Evolutionary conservation across 2,797 vertebrate genomes (phyloP), one percentile per base, ranked within the genome.

Genomic region (Takifugu rubripes): DNA sequence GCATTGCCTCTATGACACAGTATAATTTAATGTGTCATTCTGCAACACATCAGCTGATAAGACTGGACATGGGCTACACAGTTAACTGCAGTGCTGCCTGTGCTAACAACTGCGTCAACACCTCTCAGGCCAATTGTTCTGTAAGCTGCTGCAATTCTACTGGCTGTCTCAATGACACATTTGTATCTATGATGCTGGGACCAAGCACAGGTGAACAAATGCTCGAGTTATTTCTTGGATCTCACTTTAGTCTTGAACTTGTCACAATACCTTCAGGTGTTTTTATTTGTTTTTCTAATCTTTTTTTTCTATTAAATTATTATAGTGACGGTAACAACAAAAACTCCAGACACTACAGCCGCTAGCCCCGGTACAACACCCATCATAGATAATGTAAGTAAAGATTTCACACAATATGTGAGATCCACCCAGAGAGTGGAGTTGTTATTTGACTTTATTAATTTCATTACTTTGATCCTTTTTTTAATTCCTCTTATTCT

Each of bases 61-160:
- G 68, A 59, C 51, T 74, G 48, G 27, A 77, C 54, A 78, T 52
- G 0, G 69, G 43, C 64, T 92, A 91, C 78, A 73, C n/a, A 0
- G 89, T 76, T 0, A 0, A 54, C 15, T 94, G 93, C 82, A 91
- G 70, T 43, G 25, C 36, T 0, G 12, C 49, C 0, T 96, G 93
- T 10, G 21, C 58, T 6, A 2, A 3, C 8, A 3, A 45, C 46
- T 89, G 84, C 6, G 2, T n/a, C 63, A 82, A 83, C 61, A 27
- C 3, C 0, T 21, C 54, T 5, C 59, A 77, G 53, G 64, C 40
- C 60, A 63, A 58, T 52, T 95, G 94, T 25, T 52, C 71, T 7
- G 49, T 89, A 51, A 63, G 68, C 3, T 94, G 93, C 81, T 95
- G 91, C 54, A 58, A 77, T 16, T 47, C 68, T 1, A 72, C 87